Evolutionary conservation across 2,113 vertebrate species (phyloP).

Genomic region (Pedionomus torquatus): DNA sequence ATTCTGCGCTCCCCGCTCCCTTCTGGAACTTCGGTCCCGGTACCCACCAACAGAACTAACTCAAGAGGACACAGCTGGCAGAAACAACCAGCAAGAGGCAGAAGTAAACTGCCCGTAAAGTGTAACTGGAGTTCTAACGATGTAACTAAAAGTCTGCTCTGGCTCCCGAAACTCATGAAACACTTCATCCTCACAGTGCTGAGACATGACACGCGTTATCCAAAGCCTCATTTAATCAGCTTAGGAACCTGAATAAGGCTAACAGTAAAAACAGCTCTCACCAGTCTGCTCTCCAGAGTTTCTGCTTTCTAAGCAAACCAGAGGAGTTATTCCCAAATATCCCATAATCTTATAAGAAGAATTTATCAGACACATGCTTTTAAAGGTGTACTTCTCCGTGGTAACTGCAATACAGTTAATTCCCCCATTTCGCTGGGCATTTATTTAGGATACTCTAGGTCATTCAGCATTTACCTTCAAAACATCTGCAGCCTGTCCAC

Average conservation of each 20-base stretch:
- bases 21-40: background rate
- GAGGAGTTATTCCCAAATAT: background rate
- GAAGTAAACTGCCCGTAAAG: background rate
- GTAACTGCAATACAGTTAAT: background rate
- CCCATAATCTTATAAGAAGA: background rate
- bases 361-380: background rate
- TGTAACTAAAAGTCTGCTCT: background rate
- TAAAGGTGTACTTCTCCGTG: background rate
- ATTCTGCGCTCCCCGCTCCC: background rate
- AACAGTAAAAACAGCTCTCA: conserved; percentile 11
- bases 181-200: background rate
- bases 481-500: background rate
- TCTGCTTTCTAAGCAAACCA: conserved; percentile 15
- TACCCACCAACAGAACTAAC: background rate
- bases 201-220: conserved; percentile 48
- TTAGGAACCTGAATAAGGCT: background rate
- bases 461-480: background rate
- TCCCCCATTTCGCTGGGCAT: background rate
- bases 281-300: background rate
- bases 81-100: background rate
- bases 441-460: background rate
- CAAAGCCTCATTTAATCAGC: conserved; percentile 31
- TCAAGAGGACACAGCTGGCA: background rate
- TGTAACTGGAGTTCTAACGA: background rate
- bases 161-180: conserved; percentile 21